Evolutionary conservation across 1,140 invertebrate genomes (phyloP).

Genomic region (Drosophila aff.): DNA sequence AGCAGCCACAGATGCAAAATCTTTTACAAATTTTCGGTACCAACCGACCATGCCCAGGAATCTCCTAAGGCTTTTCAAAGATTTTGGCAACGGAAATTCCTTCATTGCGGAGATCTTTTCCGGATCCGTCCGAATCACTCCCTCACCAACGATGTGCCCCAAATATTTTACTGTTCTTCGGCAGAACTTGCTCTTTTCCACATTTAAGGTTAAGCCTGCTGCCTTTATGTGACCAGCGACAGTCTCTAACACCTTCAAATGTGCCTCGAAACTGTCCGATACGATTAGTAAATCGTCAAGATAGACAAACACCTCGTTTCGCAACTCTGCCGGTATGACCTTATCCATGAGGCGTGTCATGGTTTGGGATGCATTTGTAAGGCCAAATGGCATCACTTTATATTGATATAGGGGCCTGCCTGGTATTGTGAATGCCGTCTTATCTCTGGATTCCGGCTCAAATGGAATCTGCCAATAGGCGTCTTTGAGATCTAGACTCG

Average conservation of each 20-base stretch:
- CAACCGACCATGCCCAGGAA: neutral
- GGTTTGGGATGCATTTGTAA: no score
- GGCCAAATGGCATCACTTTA: no score
- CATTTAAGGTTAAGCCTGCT: neutral
- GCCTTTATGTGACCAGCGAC: neutral
- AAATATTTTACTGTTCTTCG: neutral
- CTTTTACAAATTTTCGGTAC: no score
- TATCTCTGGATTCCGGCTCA: neutral
- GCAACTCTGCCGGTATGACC: no score
- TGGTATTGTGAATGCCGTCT: no score
- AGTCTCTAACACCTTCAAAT: neutral
- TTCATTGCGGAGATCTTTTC: neutral
- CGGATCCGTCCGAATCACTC: neutral
- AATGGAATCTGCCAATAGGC: neutral
- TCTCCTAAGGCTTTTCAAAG: neutral
- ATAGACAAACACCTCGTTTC: neutral
- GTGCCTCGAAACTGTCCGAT: neutral
- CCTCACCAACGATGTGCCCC: neutral
- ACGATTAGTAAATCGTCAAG: slow-evolving; percentile 9
- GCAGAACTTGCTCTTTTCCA: neutral
- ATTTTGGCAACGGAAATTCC: neutral
- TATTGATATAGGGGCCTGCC: no score
- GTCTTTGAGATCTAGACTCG: neutral
- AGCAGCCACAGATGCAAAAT: no score
- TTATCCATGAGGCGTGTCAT: no score